Base-by-base conservation (phyloP, 30 jellyfish, hydroid and myxozoan genomes). In the Pelagia noctiluca region DNA sequence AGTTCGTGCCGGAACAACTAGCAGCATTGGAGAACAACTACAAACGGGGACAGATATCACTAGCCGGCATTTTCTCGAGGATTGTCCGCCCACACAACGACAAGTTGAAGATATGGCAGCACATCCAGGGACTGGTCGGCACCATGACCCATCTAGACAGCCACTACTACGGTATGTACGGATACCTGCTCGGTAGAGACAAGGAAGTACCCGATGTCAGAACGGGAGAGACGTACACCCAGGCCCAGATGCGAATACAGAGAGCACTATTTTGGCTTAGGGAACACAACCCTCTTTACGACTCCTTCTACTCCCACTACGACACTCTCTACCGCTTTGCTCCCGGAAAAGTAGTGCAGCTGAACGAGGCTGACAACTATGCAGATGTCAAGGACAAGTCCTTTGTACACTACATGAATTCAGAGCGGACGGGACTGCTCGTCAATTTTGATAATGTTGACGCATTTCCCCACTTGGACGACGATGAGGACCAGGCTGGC, bases 111-210 rank as follows among this genome's bases (percentile, higher is more conserved):
- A n/a, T n/a, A n/a, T n/a, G n/a, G n/a, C n/a, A n/a, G n/a, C n/a
- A n/a, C n/a, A n/a, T n/a, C n/a, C n/a, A n/a, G n/a, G n/a, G n/a
- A n/a, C n/a, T n/a, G n/a, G n/a, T n/a, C n/a, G n/a, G n/a, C n/a
- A n/a, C n/a, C n/a, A n/a, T n/a, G n/a, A n/a, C n/a, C n/a, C n/a
- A n/a, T n/a, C n/a, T n/a, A n/a, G 64, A 69, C 52, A 2, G 21
- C 29, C 82, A 69, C 31, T 69, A 31, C 31, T 69, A 29, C 28
- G 82, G 82, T 31, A 69, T 69, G 82, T 69, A 31, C 35, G 76
- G 76, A 3, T 63, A n/a, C n/a, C n/a, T n/a, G n/a, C n/a, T n/a
- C n/a, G n/a, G n/a, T n/a, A n/a, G n/a, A n/a, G n/a, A n/a, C n/a
- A n/a, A n/a, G n/a, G n/a, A n/a, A n/a, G n/a, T n/a, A n/a, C n/a